Evolutionary conservation across 2,113 vertebrate genomes (phyloP).

Genomic region (Benthochromis sp.): DNA sequence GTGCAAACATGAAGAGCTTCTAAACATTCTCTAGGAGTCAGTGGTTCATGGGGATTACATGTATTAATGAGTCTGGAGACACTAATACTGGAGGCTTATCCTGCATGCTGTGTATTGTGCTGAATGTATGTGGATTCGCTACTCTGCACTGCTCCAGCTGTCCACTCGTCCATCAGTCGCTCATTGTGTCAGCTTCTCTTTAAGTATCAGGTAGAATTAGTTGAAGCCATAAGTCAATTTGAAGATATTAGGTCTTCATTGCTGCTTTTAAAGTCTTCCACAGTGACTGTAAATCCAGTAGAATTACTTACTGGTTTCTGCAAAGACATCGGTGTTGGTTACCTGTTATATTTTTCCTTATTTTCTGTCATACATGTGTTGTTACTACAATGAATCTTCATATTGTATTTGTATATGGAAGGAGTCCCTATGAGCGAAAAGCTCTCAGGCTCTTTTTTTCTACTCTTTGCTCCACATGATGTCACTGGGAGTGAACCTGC

Average conservation of each 20-base stretch:
- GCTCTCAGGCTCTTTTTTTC: background rate
- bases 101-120: background rate
- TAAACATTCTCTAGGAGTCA: background rate
- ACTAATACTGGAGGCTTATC: background rate
- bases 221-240: background rate
- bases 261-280: background rate
- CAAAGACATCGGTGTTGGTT: background rate
- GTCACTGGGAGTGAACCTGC: background rate
- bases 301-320: background rate
- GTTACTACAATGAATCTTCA: background rate
- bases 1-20: background rate
- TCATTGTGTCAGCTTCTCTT: background rate
- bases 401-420: background rate
- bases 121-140: background rate
- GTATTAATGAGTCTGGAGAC: background rate
- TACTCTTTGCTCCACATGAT: background rate
- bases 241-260: background rate
- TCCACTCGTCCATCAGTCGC: background rate
- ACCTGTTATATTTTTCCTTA: background rate
- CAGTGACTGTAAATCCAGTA: background rate
- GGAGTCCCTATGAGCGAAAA: background rate
- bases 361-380: background rate
- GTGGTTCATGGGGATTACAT: slow-evolving; percentile 6
- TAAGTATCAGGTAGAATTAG: background rate
- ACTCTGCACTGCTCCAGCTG: background rate